These are phyloP conservation scores for Caracal caracal DNA, from an alignment of 2,113 vertebrate genomes.

Conservation along the genomic window DNA sequence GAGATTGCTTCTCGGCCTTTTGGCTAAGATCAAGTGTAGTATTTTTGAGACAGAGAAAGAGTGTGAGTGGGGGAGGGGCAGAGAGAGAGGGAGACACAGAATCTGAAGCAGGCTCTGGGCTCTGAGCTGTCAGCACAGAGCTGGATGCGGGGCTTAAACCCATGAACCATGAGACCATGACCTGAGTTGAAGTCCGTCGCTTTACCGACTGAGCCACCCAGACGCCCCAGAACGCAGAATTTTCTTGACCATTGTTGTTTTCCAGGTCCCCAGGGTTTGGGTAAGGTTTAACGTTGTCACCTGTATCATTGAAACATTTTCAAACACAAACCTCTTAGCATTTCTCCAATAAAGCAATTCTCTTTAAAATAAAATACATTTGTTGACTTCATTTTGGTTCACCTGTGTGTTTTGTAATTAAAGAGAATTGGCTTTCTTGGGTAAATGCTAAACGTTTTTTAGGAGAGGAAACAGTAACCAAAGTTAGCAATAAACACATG, in stretches of 20 bases:
- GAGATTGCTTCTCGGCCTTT: no score
- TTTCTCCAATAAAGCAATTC: conserved; percentile 21
- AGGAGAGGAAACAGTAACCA: conserved; percentile 15
- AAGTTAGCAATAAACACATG: conserved; percentile 29
- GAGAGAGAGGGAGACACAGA: no score
- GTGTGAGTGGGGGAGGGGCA: no score
- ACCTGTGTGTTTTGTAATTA: conserved; percentile 51
- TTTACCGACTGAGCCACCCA: no score
- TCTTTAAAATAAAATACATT: conserved; percentile 27
- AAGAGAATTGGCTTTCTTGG: conserved; percentile 42
- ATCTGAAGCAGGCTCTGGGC: no score
- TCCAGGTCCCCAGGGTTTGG: neutral
- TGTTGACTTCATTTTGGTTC: conserved; percentile 47
- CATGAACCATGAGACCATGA: no score
- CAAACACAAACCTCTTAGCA: neutral
- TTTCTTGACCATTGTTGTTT: neutral
- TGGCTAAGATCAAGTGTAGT: no score
- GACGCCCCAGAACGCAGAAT: no score
- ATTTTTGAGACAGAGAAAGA: no score
- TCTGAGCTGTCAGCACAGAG: no score
- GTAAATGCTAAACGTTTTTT: conserved; percentile 5
- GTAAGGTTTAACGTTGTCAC: neutral
- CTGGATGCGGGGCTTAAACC: no score
- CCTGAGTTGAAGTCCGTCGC: no score
- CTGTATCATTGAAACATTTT: neutral